phyloP scores from a whole-genome alignment of 1,140 invertebrate species.

The Odontomachus brunneus region DNA sequence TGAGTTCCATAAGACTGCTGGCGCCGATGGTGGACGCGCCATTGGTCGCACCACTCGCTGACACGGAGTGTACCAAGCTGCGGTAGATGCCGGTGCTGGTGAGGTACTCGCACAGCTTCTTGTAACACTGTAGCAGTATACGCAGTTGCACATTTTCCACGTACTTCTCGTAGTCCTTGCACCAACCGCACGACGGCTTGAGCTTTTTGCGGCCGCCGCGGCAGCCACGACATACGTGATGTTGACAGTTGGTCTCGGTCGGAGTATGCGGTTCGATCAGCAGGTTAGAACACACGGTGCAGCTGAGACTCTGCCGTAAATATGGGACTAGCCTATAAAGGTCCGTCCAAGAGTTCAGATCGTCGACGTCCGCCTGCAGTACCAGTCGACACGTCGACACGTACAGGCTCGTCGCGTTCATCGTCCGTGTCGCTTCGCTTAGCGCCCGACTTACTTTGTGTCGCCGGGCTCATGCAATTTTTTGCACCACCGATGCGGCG shows the following conservation, averaged over 20 bases:
- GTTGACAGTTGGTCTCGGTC: conserved; percentile 93
- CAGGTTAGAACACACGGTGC: conserved; percentile 94
- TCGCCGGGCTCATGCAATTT: conserved; percentile 21
- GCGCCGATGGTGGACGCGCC: conserved; percentile 81
- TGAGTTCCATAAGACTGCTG: conserved; percentile 89
- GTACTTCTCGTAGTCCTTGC: conserved; percentile 93
- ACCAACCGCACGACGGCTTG: conserved; percentile 93
- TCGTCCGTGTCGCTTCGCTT: conserved; percentile 79
- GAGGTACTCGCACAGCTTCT: conserved; percentile 94
- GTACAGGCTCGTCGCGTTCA: conserved; percentile 95
- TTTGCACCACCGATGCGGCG: background rate
- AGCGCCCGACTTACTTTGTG: background rate
- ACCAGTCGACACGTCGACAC: conserved; percentile 93
- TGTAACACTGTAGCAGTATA: conserved; percentile 94
- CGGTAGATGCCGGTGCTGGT: conserved; percentile 90
- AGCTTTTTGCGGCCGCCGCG: conserved; percentile 93
- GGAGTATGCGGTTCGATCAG: conserved; percentile 93
- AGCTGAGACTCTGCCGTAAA: conserved; percentile 93
- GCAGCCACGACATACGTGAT: conserved; percentile 94
- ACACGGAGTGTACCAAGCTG: conserved; percentile 85
- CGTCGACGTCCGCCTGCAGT: conserved; percentile 89
- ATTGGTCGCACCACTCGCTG: conserved; percentile 83
- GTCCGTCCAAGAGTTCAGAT: conserved; percentile 91
- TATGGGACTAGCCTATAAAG: conserved; percentile 93
- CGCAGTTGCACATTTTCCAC: conserved; percentile 93